Evolutionary conservation across 2,113 vertebrate species (phyloP).

Genomic region (Peromyscus polionotus): DNA sequence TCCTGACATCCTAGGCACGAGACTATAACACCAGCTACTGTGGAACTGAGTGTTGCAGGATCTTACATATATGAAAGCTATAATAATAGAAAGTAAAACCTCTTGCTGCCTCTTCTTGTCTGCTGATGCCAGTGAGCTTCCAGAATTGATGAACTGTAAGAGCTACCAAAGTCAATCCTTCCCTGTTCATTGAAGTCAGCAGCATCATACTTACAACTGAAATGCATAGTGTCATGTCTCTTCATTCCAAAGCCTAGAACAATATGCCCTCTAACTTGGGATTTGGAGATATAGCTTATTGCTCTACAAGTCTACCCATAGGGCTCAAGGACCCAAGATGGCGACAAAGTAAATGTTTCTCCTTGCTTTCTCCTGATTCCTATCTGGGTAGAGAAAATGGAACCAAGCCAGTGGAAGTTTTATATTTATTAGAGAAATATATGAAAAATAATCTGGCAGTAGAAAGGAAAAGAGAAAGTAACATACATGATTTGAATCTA

Average conservation of each 20-base stretch:
- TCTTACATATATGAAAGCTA: neutral
- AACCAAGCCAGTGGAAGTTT: neutral
- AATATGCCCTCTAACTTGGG: neutral
- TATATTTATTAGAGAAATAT: neutral
- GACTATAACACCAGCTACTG: neutral
- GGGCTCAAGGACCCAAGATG: neutral
- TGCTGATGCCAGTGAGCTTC: no score
- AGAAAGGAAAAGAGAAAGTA: neutral
- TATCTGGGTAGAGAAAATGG: neutral
- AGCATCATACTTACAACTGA: neutral
- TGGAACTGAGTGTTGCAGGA: neutral
- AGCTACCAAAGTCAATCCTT: neutral
- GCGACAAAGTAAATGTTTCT: neutral
- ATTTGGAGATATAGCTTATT: neutral
- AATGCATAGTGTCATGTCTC: no score
- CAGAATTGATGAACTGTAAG: neutral
- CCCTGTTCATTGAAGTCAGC: neutral
- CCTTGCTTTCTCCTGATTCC: neutral
- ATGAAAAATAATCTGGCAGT: fast-evolving
- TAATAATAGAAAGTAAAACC: neutral
- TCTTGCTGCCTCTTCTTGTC: neutral
- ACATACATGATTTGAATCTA: no score
- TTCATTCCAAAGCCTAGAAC: neutral
- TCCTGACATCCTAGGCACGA: neutral
- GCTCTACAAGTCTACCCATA: neutral